These are phyloP conservation scores for Emmelina monodactyla DNA, from an alignment of 2,888 invertebrate species.

Conservation along the genomic window DNA sequence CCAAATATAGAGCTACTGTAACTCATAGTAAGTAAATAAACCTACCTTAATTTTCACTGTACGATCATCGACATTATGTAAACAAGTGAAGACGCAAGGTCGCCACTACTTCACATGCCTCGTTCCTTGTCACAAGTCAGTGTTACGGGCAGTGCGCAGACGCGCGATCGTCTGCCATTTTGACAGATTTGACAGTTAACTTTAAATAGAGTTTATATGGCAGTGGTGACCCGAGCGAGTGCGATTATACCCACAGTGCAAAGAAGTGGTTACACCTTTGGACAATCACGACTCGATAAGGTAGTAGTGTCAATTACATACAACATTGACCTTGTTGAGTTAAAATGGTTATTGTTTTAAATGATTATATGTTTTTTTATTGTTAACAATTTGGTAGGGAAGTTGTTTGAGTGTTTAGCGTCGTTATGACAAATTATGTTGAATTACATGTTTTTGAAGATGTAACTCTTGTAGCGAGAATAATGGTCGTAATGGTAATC, in stretches of 20 bases:
- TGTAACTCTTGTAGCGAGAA: too few species aligned
- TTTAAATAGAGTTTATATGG: slow-evolving; percentile 50
- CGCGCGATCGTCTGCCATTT: slow-evolving; percentile 44
- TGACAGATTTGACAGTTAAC: slow-evolving; percentile 19
- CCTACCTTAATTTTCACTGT: too few species aligned
- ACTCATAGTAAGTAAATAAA: background rate
- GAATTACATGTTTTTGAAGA: too few species aligned
- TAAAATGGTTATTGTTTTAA: too few species aligned
- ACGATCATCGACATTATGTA: slow-evolving; percentile 5
- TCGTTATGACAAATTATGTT: too few species aligned
- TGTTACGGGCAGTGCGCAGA: slow-evolving; percentile 47
- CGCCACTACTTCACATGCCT: slow-evolving; percentile 22
- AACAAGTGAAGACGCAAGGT: slow-evolving; percentile 9
- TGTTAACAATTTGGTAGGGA: too few species aligned
- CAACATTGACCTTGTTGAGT: slow-evolving; percentile 22
- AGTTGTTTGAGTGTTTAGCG: too few species aligned
- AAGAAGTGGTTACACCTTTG: slow-evolving; percentile 32
- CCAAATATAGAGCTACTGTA: too few species aligned
- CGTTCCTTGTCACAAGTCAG: slow-evolving; percentile 44
- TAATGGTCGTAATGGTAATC: too few species aligned
- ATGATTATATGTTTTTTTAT: too few species aligned
- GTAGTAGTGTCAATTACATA: slow-evolving; percentile 24
- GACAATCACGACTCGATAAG: slow-evolving; percentile 42
- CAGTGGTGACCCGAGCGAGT: slow-evolving; percentile 53
- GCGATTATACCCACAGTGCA: slow-evolving; percentile 46